These are phyloP conservation scores for Crossaster papposus DNA, from an alignment of 53 echinoderm and acorn worm genomes.

Conservation along the genomic window DNA sequence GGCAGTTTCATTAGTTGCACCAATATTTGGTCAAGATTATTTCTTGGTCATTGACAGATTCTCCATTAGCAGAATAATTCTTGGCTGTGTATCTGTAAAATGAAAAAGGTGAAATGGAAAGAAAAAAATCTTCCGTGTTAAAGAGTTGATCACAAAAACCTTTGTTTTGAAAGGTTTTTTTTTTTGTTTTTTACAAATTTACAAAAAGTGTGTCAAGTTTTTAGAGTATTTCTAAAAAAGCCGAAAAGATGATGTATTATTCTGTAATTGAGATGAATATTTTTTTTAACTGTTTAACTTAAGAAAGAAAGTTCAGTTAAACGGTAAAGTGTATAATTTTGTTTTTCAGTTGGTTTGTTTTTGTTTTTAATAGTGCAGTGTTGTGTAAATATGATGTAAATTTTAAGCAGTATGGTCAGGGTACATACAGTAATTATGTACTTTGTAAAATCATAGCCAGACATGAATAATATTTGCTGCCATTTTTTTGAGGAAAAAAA, in stretches of 20 bases:
- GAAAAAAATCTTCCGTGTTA: conserved; percentile 6
- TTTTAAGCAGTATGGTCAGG: not conserved
- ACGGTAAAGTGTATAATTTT: not conserved
- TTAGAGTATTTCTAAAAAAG: not conserved
- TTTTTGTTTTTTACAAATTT: not conserved
- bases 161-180: not conserved
- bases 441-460: not conserved
- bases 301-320: not conserved
- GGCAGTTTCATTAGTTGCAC: not conserved
- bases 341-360: not conserved
- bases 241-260: not conserved
- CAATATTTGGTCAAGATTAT: not conserved
- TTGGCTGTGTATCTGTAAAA: conserved; percentile 22
- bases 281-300: conserved; percentile 11
- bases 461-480: not conserved
- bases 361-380: not conserved
- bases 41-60: not conserved
- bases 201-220: not conserved
- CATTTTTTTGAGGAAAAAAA: not conserved
- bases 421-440: not conserved
- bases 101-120: not conserved
- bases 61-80: not conserved
- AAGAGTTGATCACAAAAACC: not conserved
- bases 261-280: conserved; percentile 1
- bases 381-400: conserved; percentile 18